phyloP scores from a whole-genome alignment of 2,888 invertebrate species.

The Spilosoma lubricipeda region DNA sequence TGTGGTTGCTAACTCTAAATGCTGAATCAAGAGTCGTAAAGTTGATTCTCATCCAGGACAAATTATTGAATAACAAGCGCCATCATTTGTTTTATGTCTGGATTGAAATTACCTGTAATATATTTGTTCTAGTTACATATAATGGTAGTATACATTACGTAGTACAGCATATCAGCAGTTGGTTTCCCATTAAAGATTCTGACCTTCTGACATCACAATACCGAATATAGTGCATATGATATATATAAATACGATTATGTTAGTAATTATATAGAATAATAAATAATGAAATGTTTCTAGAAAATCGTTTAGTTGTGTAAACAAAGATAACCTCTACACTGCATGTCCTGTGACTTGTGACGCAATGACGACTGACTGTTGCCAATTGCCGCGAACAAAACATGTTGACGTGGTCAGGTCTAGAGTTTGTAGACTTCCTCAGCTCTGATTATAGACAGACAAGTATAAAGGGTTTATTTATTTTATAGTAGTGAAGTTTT shows the following conservation, averaged over 20 bases:
- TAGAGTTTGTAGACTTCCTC: background rate
- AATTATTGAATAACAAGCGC: background rate
- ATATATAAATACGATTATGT: background rate
- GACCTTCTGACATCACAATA: background rate
- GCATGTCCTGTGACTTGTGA: conserved; percentile 6
- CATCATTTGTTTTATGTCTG: background rate
- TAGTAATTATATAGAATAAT: background rate
- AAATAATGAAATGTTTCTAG: background rate
- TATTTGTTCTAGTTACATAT: background rate
- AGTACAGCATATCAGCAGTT: no score
- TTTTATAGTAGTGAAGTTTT: no score
- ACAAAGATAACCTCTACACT: conserved; percentile 4
- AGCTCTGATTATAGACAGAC: no score
- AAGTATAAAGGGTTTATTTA: no score
- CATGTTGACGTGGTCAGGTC: background rate
- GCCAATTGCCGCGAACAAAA: background rate
- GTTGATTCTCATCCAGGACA: background rate
- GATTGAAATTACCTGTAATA: background rate
- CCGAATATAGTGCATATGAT: no score
- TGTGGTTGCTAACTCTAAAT: background rate
- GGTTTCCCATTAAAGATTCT: no score
- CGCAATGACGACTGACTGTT: background rate
- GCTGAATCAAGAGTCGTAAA: background rate
- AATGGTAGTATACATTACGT: no score
- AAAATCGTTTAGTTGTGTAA: background rate